A percentile compares a stretch with the other conserved stretches of the same genome.
phyloP scores from a whole-genome alignment of 1,140 invertebrate species.

The Mizuhopecten yessoensis region DNA sequence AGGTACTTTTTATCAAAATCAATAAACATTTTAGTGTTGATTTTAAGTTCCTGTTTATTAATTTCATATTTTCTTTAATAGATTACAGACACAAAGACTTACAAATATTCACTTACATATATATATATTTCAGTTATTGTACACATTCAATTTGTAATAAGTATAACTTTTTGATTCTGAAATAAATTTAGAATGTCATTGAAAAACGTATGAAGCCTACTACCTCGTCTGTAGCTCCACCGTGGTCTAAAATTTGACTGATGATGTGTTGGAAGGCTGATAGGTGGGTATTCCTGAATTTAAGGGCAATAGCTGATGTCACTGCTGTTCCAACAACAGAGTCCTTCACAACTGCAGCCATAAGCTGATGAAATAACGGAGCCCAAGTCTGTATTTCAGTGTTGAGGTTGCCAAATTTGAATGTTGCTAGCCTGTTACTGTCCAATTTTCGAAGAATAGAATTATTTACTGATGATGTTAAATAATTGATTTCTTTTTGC shows the following conservation, averaged over 20 bases:
- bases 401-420: not conserved
- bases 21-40: too few species aligned
- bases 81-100: too few species aligned
- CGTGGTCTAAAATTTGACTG: conserved; percentile 10
- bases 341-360: not conserved
- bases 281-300: not conserved
- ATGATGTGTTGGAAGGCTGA: not conserved
- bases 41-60: not conserved
- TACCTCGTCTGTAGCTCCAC: conserved; percentile 9
- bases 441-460: too few species aligned
- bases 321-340: not conserved
- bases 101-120: not conserved
- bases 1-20: too few species aligned
- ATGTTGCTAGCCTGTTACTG: not conserved
- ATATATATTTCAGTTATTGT: not conserved
- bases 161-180: too few species aligned
- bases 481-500: too few species aligned
- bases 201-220: not conserved
- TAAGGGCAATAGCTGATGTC: not conserved
- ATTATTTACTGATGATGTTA: too few species aligned
- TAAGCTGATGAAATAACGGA: not conserved
- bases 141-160: too few species aligned
- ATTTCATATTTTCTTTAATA: not conserved
- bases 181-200: not conserved
- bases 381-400: not conserved